Conservation (phyloP, 2,888 invertebrate species). For the Nemotelus pantherinus region DNA sequence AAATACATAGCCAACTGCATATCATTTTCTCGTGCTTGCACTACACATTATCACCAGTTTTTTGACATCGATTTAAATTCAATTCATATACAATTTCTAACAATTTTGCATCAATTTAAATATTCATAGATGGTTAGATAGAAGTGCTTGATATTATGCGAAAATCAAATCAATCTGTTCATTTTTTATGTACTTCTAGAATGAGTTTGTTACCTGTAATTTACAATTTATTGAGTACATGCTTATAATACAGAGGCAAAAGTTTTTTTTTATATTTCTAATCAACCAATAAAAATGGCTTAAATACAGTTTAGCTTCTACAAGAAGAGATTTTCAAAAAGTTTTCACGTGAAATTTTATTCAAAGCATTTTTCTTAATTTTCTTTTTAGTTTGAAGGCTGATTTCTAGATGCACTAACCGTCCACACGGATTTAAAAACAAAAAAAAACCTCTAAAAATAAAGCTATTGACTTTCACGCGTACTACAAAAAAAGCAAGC, state of each 20-base stretch:
- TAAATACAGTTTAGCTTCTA: slow-evolving; percentile 39
- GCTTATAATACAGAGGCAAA: neutral
- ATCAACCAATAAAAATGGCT: slow-evolving; percentile 38
- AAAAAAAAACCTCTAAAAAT: too few species aligned
- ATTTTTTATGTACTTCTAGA: neutral
- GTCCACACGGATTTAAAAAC: too few species aligned
- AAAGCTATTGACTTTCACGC: too few species aligned
- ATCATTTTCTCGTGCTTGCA: neutral
- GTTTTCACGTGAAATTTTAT: neutral
- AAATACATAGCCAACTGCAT: neutral
- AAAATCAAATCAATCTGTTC: neutral
- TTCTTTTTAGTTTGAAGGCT: too few species aligned
- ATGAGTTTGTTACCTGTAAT: neutral
- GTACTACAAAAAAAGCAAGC: too few species aligned
- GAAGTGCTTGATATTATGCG: too few species aligned
- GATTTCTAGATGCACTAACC: too few species aligned
- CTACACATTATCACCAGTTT: slow-evolving; percentile 42
- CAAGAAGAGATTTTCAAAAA: slow-evolving; percentile 37
- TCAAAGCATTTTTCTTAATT: too few species aligned
- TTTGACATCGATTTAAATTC: slow-evolving; percentile 32
- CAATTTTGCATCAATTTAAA: neutral
- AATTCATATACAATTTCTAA: slow-evolving; percentile 29
- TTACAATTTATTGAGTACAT: neutral
- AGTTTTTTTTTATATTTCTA: neutral
- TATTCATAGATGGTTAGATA: too few species aligned